These are phyloP conservation scores for Petrophora chlorosata DNA, from an alignment of 2,888 invertebrate species.

Conservation along the genomic window DNA sequence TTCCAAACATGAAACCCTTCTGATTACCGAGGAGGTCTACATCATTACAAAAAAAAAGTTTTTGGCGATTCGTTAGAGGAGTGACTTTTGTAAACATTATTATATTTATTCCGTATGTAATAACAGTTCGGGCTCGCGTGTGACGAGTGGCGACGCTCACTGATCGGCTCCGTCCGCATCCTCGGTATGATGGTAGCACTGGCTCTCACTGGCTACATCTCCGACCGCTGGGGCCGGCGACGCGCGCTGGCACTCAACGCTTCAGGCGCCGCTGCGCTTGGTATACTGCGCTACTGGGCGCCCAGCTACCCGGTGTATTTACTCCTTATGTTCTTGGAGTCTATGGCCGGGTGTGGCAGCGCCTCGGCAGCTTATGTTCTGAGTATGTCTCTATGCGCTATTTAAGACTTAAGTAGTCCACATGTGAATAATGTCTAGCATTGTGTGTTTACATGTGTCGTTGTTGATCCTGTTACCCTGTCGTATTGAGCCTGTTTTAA, in stretches of 20 bases:
- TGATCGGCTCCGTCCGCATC: constrained; percentile 88
- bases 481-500: no score
- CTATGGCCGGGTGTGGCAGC: constrained; percentile 85
- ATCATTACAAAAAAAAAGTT: no score
- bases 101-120: no score
- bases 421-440: no score
- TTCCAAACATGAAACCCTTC: no score
- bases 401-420: no score
- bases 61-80: no score
- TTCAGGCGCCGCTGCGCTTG: constrained; percentile 84
- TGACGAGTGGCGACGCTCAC: constrained; percentile 87
- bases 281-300: constrained; percentile 83
- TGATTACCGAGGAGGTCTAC: no score
- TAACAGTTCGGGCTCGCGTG: constrained; percentile 85
- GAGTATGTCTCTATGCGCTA: constrained; percentile 80
- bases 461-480: no score
- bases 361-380: constrained; percentile 88
- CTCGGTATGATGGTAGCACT: constrained; percentile 86
- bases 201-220: constrained; percentile 86
- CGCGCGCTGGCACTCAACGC: constrained; percentile 82
- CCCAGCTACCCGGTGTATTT: constrained; percentile 86
- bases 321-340: constrained; percentile 86
- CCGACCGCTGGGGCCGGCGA: constrained; percentile 88
- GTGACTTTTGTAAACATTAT: no score
- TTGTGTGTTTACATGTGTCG: no score